Conservation (phyloP, 2,113 vertebrate species). For the rat (Rattus norvegicus) region DNA sequence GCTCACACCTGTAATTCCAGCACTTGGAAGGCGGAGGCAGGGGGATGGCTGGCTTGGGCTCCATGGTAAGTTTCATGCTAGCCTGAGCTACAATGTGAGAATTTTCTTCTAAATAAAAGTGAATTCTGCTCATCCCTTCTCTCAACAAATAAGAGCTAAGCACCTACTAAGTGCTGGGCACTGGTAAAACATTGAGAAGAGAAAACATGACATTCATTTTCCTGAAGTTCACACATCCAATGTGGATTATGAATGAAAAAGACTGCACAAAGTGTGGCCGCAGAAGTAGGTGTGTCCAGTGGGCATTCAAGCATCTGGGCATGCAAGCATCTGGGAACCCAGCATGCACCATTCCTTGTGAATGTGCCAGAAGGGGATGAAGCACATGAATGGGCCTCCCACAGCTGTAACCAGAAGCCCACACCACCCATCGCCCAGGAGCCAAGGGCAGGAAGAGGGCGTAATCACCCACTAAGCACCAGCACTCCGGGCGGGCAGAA, state of each 20-base stretch:
- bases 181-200: neutral
- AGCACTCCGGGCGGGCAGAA: slow-evolving; percentile 48
- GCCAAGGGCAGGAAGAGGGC: slow-evolving; percentile 44
- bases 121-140: neutral
- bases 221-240: neutral
- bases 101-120: neutral
- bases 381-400: neutral
- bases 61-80: neutral
- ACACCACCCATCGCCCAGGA: neutral
- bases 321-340: neutral
- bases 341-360: accelerated
- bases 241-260: neutral
- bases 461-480: slow-evolving; percentile 57
- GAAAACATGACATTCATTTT: neutral
- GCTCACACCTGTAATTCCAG: neutral
- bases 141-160: neutral
- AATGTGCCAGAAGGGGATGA: neutral
- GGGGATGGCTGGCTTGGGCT: too few species aligned
- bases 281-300: neutral
- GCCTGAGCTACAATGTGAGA: neutral
- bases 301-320: neutral
- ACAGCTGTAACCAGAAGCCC: slow-evolving; percentile 35
- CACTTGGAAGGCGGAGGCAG: neutral
- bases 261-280: accelerated
- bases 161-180: neutral